These are phyloP conservation scores for Listrodromus nycthemerus DNA, from an alignment of 2,888 invertebrate genomes.

Conservation along the genomic window DNA sequence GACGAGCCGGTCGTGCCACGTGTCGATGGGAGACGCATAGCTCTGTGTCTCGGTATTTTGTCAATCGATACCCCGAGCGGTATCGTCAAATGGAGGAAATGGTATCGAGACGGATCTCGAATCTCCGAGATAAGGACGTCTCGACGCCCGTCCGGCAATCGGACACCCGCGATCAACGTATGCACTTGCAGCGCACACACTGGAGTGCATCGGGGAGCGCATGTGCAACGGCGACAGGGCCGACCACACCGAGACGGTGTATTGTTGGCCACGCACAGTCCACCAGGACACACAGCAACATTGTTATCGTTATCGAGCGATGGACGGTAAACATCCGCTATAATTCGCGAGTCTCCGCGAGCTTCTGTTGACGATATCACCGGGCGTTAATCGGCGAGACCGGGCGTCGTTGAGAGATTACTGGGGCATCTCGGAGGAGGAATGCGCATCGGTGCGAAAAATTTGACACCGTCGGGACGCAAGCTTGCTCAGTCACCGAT, in stretches of 20 bases:
- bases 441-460: constrained; percentile 38
- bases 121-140: constrained; percentile 33
- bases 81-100: background rate
- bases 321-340: constrained; percentile 56
- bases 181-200: constrained; percentile 10
- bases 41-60: constrained; percentile 23
- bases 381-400: constrained; percentile 26
- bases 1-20: constrained; percentile 16
- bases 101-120: constrained; percentile 44
- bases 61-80: constrained; percentile 51
- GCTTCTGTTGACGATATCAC: constrained; percentile 9
- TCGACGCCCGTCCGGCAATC: constrained; percentile 21
- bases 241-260: constrained; percentile 15
- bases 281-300: constrained; percentile 9
- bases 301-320: constrained; percentile 49
- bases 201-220: background rate
- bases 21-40: constrained; percentile 21
- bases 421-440: constrained; percentile 16
- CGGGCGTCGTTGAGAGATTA: background rate
- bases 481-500: background rate
- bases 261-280: background rate
- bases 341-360: constrained; percentile 12
- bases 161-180: constrained; percentile 52
- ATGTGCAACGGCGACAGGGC: background rate
- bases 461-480: constrained; percentile 13